Base-by-base conservation (phyloP, 2,113 vertebrate species). In the Heterocephalus glaber region DNA sequence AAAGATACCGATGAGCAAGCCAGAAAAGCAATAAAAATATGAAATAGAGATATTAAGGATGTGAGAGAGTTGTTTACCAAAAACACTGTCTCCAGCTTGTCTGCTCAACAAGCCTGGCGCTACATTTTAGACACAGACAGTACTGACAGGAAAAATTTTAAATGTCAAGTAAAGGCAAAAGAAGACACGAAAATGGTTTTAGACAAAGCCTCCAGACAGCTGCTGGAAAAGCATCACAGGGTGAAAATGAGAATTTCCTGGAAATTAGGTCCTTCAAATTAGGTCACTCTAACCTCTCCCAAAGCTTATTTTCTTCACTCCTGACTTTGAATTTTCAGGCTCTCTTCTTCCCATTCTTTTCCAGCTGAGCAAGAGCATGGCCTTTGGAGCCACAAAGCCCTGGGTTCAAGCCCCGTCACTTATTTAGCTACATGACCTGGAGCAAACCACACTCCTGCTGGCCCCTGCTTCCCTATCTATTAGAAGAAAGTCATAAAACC, bases 11-110 rank as follows among this genome's bases (percentile, higher is more conserved):
- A 90, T 58, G 89, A 91, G 89, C 95, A 95, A 87, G 52, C 60
- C 96, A 89, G 63, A 95, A 63, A 94, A 63, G 88, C 85, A 96
- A 83, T 83, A 84, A 92, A 94, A 65, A 47, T 87, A 89, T 63
- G 84, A 96, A 95, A 96, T 16, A 70, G 63, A 92, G 90, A 94
- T 65, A 92, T 87, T 97, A 89, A 92, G n/a, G 63, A 84, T 95
- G 76, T 92, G 84, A 96, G 65, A 84, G 84, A 86, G 66, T 26
- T 86, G 70, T 97, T 98, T 94, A 97, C 86, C 90, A 77, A 87
- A 95, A 95, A 70, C 87, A 95, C 13, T 66, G 52, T 2, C 44
- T 20, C 54, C 81, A 0, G 3, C 56, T 92, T 56, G 58, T 92
- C 96, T 96, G 86, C 87, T 94, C 84, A 58, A 41, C 70, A 87